Conservation (phyloP, 2,113 vertebrate genomes). For the Phylloscopus trochilus region DNA sequence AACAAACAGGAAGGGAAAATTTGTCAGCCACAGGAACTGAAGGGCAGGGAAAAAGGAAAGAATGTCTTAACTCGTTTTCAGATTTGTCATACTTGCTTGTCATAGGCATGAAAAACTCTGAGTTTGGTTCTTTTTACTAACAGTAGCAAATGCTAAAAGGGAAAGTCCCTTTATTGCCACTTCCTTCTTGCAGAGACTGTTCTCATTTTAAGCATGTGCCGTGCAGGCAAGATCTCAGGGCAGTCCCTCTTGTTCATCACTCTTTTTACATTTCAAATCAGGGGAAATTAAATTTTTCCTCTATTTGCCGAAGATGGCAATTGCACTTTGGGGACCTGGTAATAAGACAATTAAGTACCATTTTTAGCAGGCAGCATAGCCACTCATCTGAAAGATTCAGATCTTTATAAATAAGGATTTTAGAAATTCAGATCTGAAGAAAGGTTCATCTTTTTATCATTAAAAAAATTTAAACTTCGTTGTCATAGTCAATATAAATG, state of each 20-base stretch:
- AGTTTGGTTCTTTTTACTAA: neutral
- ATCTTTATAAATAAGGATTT: conserved; percentile 11
- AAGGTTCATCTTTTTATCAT: neutral
- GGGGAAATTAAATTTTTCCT: conserved; percentile 20
- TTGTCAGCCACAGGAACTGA: neutral
- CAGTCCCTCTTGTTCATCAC: neutral
- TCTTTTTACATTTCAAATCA: conserved; percentile 2
- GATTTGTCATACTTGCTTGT: neutral
- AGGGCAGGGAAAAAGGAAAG: neutral
- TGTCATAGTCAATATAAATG: neutral
- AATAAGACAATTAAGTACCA: neutral
- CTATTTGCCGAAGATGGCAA: neutral
- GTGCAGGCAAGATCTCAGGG: neutral
- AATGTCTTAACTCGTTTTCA: neutral
- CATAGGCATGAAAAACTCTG: neutral
- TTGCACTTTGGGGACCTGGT: neutral
- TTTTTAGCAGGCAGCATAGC: neutral
- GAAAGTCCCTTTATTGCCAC: neutral
- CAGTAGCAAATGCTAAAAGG: neutral
- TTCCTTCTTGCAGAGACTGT: neutral
- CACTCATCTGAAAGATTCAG: neutral
- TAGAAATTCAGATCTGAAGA: neutral
- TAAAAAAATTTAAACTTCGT: neutral
- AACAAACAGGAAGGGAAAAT: neutral
- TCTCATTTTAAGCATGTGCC: neutral